Evolutionary conservation across 2,888 invertebrate genomes (phyloP).

Genomic region (Platynereis dumerilii): DNA sequence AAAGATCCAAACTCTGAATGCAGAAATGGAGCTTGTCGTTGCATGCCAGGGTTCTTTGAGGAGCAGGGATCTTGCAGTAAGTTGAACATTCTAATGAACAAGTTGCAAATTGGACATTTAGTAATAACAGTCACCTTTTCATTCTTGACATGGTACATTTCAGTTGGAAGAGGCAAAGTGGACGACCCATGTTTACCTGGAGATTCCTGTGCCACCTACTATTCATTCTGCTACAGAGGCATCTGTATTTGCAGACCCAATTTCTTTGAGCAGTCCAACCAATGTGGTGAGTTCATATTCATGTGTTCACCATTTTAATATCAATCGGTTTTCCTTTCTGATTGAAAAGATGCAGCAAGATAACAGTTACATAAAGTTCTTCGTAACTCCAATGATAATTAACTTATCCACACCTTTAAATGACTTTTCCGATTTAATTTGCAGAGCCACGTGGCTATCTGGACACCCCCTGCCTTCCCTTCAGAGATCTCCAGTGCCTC

Average conservation of each 20-base stretch:
- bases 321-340: no score
- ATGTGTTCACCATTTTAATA: neutral
- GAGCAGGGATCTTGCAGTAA: constrained; percentile 32
- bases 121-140: no score
- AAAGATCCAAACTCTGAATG: constrained; percentile 32
- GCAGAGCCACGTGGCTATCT: constrained; percentile 21
- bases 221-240: neutral
- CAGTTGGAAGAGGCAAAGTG: constrained; percentile 6
- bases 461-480: constrained; percentile 25
- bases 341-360: neutral
- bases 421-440: no score
- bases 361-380: neutral
- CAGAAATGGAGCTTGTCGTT: constrained; percentile 30
- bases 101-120: neutral
- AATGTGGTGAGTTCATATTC: constrained; percentile 9
- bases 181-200: constrained; percentile 3
- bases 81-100: constrained; percentile 2
- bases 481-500: constrained; percentile 2
- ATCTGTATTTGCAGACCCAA: neutral
- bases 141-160: neutral
- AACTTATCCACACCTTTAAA: no score
- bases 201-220: neutral
- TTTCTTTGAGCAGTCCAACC: neutral
- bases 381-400: no score
- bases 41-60: constrained; percentile 29